Base-by-base conservation (phyloP, 1,140 invertebrate genomes). In the Scaptomyza hsui region DNA sequence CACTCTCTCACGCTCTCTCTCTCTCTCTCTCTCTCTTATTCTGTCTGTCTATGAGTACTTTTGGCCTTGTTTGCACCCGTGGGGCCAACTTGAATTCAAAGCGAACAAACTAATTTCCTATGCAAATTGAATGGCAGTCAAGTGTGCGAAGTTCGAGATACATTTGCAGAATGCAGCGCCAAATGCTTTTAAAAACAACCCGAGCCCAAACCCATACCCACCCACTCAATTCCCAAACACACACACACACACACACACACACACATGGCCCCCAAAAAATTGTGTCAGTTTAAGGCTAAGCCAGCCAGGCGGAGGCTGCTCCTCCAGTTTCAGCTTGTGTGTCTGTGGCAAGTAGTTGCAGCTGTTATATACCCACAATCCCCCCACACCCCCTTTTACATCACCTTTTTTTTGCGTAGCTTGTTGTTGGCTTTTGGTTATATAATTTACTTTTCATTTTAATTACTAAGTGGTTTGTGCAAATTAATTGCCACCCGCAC, bases 91-190 rank as follows among this genome's bases (percentile, higher is more conserved):
- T 88, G 82, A 88, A 86, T 86, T 86, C 81, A 86, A 86, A 86
- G 81, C 81, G 81, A 78, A 88, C 82, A 88, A 86, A 86, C 82
- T 86, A 86, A 86, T 86, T 86, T 86, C 82, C 81, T 81, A 86
- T 86, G 81, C 81, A 86, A 86, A 86, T 86, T 86, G 81, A 86
- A 86, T 86, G 81, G 81, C 82, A 86, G 81, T 86, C 81, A 86
- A 86, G 81, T 85, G 81, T 85, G 77, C 81, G 81, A 88, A 85
- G 81, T 85, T 85, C 82, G 81, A 85, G 81, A 88, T 88, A 85
- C 77, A 85, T 85, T 85, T 85, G 81, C 52, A 42, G 52, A 42
- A 39, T 70, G 67, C 81, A 86, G 81, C 68, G 53, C 63, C 55
- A 85, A 85, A 86, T 85, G 81, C 81, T 85, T 85, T 86, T 77